A percentile compares a stretch with the other conserved stretches of the same genome.
Conservation (phyloP, 2,797 vertebrate genomes). For the Acrossocheilus wenchowensis region DNA sequence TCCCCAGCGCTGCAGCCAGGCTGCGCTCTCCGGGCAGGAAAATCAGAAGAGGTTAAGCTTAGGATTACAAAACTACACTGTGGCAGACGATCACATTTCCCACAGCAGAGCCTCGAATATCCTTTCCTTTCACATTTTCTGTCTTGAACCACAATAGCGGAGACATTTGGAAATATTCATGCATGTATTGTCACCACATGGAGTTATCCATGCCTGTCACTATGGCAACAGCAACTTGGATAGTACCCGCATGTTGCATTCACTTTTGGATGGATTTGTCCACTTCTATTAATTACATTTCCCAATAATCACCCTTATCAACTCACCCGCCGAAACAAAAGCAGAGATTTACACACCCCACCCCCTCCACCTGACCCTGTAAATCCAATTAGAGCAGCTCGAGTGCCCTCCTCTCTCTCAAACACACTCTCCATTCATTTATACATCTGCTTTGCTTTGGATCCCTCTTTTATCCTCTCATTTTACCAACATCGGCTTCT, state of each 20-base stretch:
- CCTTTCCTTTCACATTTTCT: background rate
- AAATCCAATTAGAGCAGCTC: conserved; percentile 61
- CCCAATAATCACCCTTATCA: background rate
- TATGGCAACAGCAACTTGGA: conserved; percentile 51
- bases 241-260: background rate
- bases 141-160: background rate
- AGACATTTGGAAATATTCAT: background rate
- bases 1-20: conserved; percentile 10
- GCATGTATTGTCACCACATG: background rate
- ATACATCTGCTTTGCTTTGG: background rate
- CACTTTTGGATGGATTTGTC: background rate
- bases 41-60: background rate
- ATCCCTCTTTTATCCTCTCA: conserved; percentile 21
- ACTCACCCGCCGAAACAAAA: background rate
- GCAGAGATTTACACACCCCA: background rate
- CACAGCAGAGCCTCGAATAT: background rate
- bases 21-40: background rate
- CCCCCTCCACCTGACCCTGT: conserved; percentile 55
- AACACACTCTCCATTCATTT: background rate
- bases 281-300: background rate
- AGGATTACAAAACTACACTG: background rate
- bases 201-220: conserved; percentile 39
- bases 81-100: background rate
- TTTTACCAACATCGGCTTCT: conserved; percentile 13
- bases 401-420: conserved; percentile 37